These are phyloP conservation scores for Cantharis flavilabris DNA, from an alignment of 2,888 invertebrate genomes.

Conservation along the genomic window DNA sequence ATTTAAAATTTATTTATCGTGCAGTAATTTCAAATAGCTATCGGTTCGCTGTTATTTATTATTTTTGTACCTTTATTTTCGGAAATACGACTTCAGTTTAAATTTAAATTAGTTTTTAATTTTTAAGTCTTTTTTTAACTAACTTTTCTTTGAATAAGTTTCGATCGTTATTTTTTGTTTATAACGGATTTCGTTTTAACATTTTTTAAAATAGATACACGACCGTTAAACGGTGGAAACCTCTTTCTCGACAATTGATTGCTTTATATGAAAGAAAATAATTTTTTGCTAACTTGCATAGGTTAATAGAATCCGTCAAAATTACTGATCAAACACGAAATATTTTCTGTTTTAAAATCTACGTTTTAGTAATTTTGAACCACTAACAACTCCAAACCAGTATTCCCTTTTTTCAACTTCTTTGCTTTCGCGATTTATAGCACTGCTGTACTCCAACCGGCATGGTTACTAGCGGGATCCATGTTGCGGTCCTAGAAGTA, in stretches of 20 bases:
- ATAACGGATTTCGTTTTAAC: too few species aligned
- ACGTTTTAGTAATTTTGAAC: neutral
- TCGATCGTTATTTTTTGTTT: neutral
- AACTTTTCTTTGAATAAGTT: neutral
- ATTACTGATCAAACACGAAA: too few species aligned
- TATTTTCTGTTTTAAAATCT: neutral
- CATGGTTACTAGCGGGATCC: neutral
- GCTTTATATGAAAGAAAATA: too few species aligned
- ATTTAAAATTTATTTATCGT: neutral
- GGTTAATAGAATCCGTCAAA: too few species aligned
- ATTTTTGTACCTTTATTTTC: neutral
- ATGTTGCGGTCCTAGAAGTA: neutral
- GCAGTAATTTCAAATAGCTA: neutral
- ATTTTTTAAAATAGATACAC: too few species aligned
- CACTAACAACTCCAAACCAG: neutral
- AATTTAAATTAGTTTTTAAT: neutral
- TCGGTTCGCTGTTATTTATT: neutral
- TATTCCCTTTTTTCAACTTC: neutral
- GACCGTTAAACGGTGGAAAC: too few species aligned
- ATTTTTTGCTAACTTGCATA: too few species aligned
- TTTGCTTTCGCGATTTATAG: neutral
- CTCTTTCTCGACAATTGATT: too few species aligned
- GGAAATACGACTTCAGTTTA: neutral
- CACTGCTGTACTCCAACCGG: neutral
- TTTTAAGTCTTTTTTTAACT: neutral